Conservation (phyloP, 2,888 invertebrate genomes). For the Dicyrtoma fusca region DNA sequence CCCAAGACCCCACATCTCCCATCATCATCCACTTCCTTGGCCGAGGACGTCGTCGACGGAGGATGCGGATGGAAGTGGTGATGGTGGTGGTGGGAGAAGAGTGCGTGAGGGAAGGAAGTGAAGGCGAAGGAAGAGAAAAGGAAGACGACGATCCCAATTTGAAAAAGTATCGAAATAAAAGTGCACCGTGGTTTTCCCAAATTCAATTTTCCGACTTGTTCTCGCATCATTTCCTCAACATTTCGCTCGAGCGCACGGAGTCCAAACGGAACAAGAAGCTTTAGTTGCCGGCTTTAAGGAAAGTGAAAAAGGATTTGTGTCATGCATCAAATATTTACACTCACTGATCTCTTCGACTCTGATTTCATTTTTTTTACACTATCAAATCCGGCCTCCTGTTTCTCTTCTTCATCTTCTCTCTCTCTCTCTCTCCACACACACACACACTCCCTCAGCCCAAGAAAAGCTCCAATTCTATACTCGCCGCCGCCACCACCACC, state of each 20-base stretch:
- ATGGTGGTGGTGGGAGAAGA: not conserved
- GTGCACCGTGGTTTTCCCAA: slow-evolving; percentile 32
- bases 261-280: slow-evolving; percentile 26
- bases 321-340: slow-evolving; percentile 37
- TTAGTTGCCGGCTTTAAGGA: slow-evolving; percentile 5
- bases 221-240: slow-evolving; percentile 45
- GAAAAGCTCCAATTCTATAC: not conserved
- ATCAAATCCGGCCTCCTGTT: slow-evolving; percentile 21
- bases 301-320: slow-evolving; percentile 34
- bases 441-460: not conserved
- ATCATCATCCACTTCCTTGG: not conserved
- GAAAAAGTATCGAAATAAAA: slow-evolving; percentile 38
- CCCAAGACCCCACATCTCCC: not conserved
- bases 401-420: not conserved
- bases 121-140: not conserved
- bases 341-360: slow-evolving; percentile 35
- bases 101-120: not conserved
- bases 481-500: not conserved
- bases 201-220: slow-evolving; percentile 45
- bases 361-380: slow-evolving; percentile 34
- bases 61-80: slow-evolving; percentile 1
- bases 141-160: slow-evolving; percentile 30
- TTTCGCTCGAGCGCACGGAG: slow-evolving; percentile 24
- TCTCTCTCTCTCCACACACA: not conserved
- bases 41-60: not conserved